Base-by-base conservation (phyloP, 2,113 vertebrate genomes). In the Psephotus haematonotus region DNA sequence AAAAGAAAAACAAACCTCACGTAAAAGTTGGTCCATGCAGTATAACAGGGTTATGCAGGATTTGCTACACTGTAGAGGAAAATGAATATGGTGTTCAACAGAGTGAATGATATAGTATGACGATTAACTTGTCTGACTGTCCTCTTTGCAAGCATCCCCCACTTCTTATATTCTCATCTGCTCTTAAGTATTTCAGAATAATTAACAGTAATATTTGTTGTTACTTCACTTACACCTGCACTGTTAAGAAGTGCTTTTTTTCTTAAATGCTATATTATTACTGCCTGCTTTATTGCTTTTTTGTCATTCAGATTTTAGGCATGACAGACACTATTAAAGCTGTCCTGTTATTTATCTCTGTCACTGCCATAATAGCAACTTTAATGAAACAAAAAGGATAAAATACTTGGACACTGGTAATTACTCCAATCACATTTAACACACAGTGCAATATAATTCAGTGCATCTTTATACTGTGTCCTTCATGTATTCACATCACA, bases 401-500 rank as follows among this genome's bases (percentile, higher is more conserved):
- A 95, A 96, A 96, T 97, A 59, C 15, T 13, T 89, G 87, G 70
- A 75, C 25, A 44, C 19, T 90, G 13, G 33, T 92, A 96, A 97
- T 97, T 96, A 86, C 71, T 90, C 65, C 46, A 81, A 69, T 91
- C 82, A 63, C 52, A 83, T 94, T 97, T 87, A 70, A 64, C 29
- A 90, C 76, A 88, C 68, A 97, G 71, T 31, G 49, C 22, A 93
- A 79, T 82, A 50, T 49, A 95, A 95, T 91, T 67, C 82, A 82
- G 6, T 86, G 60, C 43, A 77, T 87, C 86, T 92, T 96, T 91
- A 37, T 65, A 18, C 43, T 49, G 13, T 88, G 90, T 88, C 88
- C 91, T 98, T 97, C 94, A 94, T 93, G 70, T 96, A 95, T 92
- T 92, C 90, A 92, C 43, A 92, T 93, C 90, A 88, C 93, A 96